phyloP scores from a whole-genome alignment of 2,888 invertebrate genomes.

The Phortica okadai region DNA sequence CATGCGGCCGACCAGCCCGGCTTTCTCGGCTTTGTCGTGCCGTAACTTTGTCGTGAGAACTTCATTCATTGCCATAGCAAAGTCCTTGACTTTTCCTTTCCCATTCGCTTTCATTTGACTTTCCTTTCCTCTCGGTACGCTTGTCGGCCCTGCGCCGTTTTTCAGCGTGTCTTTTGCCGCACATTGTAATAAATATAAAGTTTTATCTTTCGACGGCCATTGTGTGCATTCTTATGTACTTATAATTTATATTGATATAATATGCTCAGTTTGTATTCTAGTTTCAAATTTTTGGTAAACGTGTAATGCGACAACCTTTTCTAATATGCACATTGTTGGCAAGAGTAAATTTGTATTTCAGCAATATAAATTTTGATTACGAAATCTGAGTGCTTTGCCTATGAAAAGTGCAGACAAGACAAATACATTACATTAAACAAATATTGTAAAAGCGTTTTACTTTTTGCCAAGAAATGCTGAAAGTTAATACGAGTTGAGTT shows the following conservation, averaged over 20 bases:
- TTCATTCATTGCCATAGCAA: conserved; percentile 11
- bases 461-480: too few relatives aligned
- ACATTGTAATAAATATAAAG: background rate
- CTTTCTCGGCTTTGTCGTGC: background rate
- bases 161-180: background rate
- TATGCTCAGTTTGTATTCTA: background rate
- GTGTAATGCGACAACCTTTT: too few relatives aligned
- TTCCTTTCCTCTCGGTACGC: background rate
- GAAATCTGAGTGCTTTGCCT: too few relatives aligned
- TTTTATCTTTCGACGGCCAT: background rate
- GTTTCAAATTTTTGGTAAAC: too few relatives aligned
- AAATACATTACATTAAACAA: too few relatives aligned
- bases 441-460: too few relatives aligned
- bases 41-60: background rate
- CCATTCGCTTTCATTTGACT: background rate
- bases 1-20: background rate
- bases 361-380: too few relatives aligned
- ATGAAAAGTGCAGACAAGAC: too few relatives aligned
- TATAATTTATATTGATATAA: background rate
- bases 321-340: too few relatives aligned
- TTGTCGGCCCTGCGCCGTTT: background rate
- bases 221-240: background rate
- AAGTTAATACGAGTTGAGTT: too few relatives aligned
- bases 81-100: conserved; percentile 15
- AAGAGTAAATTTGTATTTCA: too few relatives aligned